These are phyloP conservation scores for Cistogaster globosa DNA, from an alignment of 2,888 invertebrate species.

Conservation along the genomic window DNA sequence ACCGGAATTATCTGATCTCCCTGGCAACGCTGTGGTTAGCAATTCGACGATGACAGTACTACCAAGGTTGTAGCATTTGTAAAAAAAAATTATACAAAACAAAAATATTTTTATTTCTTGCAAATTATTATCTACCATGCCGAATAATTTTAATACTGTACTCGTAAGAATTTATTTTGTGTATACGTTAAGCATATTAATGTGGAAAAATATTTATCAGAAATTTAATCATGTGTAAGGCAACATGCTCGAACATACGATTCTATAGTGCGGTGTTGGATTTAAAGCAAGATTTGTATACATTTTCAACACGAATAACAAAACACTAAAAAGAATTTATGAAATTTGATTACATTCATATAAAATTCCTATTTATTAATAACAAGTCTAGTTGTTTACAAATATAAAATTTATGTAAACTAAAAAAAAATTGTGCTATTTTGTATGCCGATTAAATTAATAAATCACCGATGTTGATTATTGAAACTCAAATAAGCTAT, in stretches of 20 bases:
- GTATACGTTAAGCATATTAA: background rate
- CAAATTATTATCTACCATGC: too few relatives aligned
- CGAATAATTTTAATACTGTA: background rate
- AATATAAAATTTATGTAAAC: background rate
- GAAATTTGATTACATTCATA: conserved; percentile 27
- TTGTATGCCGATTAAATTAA: too few relatives aligned
- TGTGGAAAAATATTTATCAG: conserved; percentile 28
- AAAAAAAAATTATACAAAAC: too few relatives aligned
- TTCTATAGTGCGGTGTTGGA: conserved; percentile 3
- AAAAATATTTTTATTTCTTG: too few relatives aligned
- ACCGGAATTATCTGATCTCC: too few relatives aligned
- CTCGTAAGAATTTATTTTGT: background rate
- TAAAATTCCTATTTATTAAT: conserved; percentile 16
- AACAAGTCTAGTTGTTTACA: background rate
- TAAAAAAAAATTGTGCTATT: too few relatives aligned
- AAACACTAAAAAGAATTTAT: conserved; percentile 10
- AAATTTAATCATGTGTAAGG: conserved; percentile 50
- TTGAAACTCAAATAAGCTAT: too few relatives aligned
- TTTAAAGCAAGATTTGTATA: conserved; percentile 7
- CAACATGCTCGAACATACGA: background rate
- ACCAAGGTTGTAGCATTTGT: too few relatives aligned
- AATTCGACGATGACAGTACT: too few relatives aligned
- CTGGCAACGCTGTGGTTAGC: too few relatives aligned
- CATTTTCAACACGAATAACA: conserved; percentile 7
- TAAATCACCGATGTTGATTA: too few relatives aligned